Evolutionary conservation across 2,888 invertebrate genomes (phyloP).

Genomic region (Luffia ferchaultella): DNA sequence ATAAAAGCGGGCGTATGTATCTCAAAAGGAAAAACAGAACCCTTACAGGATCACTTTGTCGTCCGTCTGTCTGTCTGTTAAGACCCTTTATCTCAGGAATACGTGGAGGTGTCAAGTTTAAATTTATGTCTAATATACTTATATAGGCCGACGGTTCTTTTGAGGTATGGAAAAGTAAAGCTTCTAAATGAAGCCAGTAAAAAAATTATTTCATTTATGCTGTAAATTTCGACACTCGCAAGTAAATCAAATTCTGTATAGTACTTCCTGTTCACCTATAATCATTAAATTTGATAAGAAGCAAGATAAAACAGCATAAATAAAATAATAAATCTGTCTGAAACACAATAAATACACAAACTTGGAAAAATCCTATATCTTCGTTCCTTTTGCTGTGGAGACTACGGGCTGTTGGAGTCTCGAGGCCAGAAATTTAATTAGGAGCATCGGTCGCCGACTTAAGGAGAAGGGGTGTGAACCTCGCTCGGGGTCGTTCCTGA

Average conservation of each 20-base stretch:
- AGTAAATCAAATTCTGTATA: not conserved
- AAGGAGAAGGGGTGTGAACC: too few relatives aligned
- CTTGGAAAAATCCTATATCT: too few relatives aligned
- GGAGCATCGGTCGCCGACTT: too few relatives aligned
- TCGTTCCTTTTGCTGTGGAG: too few relatives aligned
- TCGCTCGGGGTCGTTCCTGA: too few relatives aligned
- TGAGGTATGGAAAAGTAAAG: not conserved
- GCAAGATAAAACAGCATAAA: not conserved
- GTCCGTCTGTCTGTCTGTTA: not conserved
- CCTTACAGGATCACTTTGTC: not conserved
- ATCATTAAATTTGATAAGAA: not conserved
- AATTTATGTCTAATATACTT: not conserved
- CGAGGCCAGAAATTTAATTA: too few relatives aligned
- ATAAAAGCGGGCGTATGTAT: too few relatives aligned
- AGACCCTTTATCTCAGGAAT: not conserved
- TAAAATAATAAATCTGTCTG: not conserved
- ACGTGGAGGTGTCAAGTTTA: not conserved
- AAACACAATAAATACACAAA: too few relatives aligned
- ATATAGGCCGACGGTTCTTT: not conserved
- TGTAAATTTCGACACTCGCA: not conserved
- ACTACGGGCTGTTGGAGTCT: too few relatives aligned
- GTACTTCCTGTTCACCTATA: not conserved
- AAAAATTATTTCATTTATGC: not conserved
- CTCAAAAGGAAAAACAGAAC: too few relatives aligned
- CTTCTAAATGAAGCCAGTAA: not conserved